Conservation (phyloP, 1,140 invertebrate species). For the Trichomalopsis sarcophagae region DNA sequence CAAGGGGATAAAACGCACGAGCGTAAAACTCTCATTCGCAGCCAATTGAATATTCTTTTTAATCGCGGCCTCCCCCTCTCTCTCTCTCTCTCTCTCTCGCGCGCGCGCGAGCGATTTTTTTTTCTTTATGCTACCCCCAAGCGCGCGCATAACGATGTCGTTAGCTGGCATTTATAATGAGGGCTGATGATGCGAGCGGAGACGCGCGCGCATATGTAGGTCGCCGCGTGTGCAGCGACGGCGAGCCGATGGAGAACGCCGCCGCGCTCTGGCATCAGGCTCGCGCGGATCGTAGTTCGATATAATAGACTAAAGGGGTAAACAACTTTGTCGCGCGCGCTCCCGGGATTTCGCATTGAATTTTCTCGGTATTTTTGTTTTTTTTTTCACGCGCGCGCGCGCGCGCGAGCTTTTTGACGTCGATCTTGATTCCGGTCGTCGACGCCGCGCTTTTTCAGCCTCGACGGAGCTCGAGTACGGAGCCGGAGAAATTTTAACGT, state of each 20-base stretch:
- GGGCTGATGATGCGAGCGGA: slow-evolving; percentile 14
- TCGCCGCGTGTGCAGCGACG: slow-evolving; percentile 6
- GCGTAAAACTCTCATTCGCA: slow-evolving; percentile 14
- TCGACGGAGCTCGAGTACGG: not conserved
- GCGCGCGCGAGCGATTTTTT: not conserved
- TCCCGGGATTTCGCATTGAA: slow-evolving; percentile 12
- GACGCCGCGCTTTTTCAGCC: not conserved
- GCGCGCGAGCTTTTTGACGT: slow-evolving; percentile 8
- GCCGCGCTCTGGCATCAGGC: not conserved
- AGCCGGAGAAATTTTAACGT: not conserved
- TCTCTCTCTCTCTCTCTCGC: not conserved
- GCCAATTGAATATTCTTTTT: slow-evolving; percentile 25
- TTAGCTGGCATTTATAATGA: slow-evolving; percentile 47
- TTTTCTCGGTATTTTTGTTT: not conserved
- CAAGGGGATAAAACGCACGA: not conserved
- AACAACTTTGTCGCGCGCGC: slow-evolving; percentile 11
- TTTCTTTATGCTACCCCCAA: not conserved
- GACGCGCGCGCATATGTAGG: slow-evolving; percentile 34
- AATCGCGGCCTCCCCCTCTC: too few relatives aligned
- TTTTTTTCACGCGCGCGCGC: too few relatives aligned
- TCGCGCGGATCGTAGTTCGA: not conserved
- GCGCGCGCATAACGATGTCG: slow-evolving; percentile 22
- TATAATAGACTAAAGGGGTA: slow-evolving; percentile 2
- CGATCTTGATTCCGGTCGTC: not conserved
- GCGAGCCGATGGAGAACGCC: not conserved